A percentile compares a stretch with the other conserved stretches of the same genome.
phyloP scores from a whole-genome alignment of 2,113 vertebrate genomes.

The Mirounga angustirostris region DNA sequence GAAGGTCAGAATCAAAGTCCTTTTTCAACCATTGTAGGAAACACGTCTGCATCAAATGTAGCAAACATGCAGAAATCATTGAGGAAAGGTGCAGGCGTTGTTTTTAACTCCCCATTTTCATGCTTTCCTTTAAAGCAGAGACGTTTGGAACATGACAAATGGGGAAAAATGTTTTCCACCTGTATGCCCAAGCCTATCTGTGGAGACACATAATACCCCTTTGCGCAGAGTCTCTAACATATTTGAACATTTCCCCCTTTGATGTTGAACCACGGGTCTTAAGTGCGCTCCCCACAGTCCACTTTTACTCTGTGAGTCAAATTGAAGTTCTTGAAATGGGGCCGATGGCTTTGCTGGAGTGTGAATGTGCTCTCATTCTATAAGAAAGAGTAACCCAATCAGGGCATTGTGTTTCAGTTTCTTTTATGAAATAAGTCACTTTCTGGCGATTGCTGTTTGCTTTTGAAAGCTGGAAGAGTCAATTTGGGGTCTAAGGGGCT shows the following conservation, averaged over 20 bases:
- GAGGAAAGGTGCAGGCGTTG: constrained; percentile 82
- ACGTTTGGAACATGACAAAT: constrained; percentile 80
- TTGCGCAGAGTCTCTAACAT: constrained; percentile 69
- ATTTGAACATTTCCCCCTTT: constrained; percentile 81
- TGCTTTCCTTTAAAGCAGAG: constrained; percentile 80
- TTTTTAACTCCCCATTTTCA: constrained; percentile 83
- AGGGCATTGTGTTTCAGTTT: constrained; percentile 81
- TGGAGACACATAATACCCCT: constrained; percentile 77
- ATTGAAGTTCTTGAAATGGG: constrained; percentile 80
- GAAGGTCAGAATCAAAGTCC: constrained; percentile 93
- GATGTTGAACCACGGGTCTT: constrained; percentile 79
- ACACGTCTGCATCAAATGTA: constrained; percentile 88
- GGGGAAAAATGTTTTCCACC: constrained; percentile 84
- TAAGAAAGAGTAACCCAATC: constrained; percentile 79
- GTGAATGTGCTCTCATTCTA: constrained; percentile 81
- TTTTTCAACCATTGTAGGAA: constrained; percentile 90
- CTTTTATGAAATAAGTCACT: constrained; percentile 83
- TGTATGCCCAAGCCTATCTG: constrained; percentile 78
- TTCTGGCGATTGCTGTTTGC: constrained; percentile 84
- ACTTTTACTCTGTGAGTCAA: constrained; percentile 79
- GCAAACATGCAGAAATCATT: constrained; percentile 88
- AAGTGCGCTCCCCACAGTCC: constrained; percentile 74
- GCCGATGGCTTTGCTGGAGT: constrained; percentile 66
- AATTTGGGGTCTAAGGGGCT: constrained; percentile 74
- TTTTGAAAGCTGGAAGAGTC: constrained; percentile 79